Base-by-base conservation (phyloP, 2,888 invertebrate genomes). In the Stomorhina lunata region DNA sequence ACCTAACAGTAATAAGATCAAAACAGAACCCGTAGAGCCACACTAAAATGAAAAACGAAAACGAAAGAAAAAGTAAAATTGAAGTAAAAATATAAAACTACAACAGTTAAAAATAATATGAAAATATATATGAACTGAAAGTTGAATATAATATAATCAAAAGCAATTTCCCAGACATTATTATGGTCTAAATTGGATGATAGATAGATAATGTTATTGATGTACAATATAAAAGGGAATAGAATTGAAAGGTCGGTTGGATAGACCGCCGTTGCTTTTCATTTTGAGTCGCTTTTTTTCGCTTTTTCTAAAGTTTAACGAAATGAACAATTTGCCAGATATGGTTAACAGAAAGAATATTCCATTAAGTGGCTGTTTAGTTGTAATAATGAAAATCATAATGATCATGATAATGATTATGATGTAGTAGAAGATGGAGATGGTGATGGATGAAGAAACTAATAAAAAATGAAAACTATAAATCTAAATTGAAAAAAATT, bases 181-280 rank as follows among this genome's bases (percentile, higher is more conserved):
- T 82, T 82, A 82, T 82, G 82, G 82, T 82, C 82, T 79, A 79
- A 82, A 79, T 82, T 82, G 82, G 79, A 82, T 79, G 82, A 79
- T 79, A 82, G 82, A 79, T 79, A 82, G 75, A 82, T 79, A 79
- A 76, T 78, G 48, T 43, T 73, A 80, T 80, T 80, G 66, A 80
- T 73, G 72, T n/a, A n/a, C 43, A 80, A 68, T 68, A 80, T 68
- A 66, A 73, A n/a, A 73, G 32, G 72, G 66, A 66, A 73, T 55
- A 55, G 37, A 55, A 63, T 78, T 71, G 55, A 55, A 65, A 69
- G 53, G 50, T 77, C 68, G 22, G 7, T 15, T 5, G 48, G 48
- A n/a, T n/a, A n/a, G n/a, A n/a, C n/a, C n/a, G n/a, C n/a, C n/a
- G n/a, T n/a, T n/a, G n/a, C n/a, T n/a, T n/a, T n/a, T n/a, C n/a